phyloP scores from a whole-genome alignment of 2,797 vertebrate genomes.

The Tinamus major region DNA sequence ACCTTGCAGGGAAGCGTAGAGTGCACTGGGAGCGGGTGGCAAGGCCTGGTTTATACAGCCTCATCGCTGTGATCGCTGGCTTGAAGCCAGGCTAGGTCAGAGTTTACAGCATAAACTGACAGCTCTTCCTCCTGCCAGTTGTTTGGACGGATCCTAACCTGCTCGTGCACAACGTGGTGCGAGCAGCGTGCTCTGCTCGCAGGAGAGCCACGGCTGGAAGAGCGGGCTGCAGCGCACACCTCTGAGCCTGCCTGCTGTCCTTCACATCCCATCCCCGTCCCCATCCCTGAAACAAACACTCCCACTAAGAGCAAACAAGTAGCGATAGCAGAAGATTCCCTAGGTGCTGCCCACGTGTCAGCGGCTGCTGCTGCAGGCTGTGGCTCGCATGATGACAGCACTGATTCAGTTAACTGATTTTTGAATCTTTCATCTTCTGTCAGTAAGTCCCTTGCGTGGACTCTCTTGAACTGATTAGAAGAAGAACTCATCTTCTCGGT shows the following conservation, averaged over 20 bases:
- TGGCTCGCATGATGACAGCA: not conserved
- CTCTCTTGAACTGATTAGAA: not conserved
- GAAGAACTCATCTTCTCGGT: not conserved
- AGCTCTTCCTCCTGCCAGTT: not conserved
- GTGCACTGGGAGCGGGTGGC: not conserved
- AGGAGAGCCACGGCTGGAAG: not conserved
- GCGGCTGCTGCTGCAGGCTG: not conserved
- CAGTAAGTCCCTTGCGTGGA: not conserved
- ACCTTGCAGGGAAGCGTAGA: not conserved
- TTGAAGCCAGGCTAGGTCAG: not conserved
- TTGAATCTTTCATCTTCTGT: not conserved
- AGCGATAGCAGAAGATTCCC: not conserved
- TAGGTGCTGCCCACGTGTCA: not conserved
- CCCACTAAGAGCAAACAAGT: not conserved
- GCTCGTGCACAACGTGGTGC: not conserved
- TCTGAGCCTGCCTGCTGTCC: not conserved
- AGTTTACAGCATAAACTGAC: not conserved
- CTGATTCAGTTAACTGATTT: constrained; percentile 9
- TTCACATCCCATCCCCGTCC: not conserved
- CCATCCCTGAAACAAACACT: not conserved
- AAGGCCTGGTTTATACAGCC: not conserved
- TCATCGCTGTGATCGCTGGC: not conserved
- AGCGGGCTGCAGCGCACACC: not conserved
- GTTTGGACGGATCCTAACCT: not conserved
- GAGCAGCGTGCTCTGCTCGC: not conserved